A percentile compares a stretch with the other conserved stretches of the same genome.
These are phyloP conservation scores for Lepidochitona cinerea DNA, from an alignment of 2,888 invertebrate genomes.

Conservation along the genomic window DNA sequence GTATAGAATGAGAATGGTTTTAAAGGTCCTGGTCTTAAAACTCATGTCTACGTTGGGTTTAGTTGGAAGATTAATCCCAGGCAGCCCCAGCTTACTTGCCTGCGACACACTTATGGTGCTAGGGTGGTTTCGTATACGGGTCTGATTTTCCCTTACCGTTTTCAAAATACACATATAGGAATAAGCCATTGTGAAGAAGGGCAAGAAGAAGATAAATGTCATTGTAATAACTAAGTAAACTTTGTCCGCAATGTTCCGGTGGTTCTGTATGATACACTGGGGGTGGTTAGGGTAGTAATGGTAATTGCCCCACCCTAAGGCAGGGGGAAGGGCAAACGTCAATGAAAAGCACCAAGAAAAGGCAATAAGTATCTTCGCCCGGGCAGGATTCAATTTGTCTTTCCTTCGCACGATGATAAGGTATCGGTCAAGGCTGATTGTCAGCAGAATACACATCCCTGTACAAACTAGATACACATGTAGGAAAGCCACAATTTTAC, in stretches of 20 bases:
- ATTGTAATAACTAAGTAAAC: constrained; percentile 34
- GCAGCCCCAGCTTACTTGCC: neutral
- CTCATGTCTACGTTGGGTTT: constrained; percentile 42
- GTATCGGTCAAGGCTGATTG: constrained; percentile 60
- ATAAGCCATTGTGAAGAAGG: constrained; percentile 45
- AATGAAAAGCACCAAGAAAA: constrained; percentile 42
- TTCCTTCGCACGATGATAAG: constrained; percentile 51
- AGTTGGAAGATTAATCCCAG: constrained; percentile 2
- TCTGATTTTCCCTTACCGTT: constrained; percentile 42
- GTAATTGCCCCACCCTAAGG: constrained; percentile 41
- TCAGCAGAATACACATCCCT: constrained; percentile 46
- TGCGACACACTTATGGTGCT: constrained; percentile 37
- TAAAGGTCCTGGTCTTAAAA: constrained; percentile 60
- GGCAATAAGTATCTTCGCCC: constrained; percentile 38
- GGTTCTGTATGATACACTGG: constrained; percentile 24
- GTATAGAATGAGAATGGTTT: constrained; percentile 58
- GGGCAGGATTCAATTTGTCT: constrained; percentile 46
- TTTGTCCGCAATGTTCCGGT: constrained; percentile 16
- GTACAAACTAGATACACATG: constrained; percentile 46
- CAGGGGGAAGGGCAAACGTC: constrained; percentile 39
- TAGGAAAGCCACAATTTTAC: constrained; percentile 39
- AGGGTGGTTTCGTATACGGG: constrained; percentile 43
- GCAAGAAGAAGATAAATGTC: constrained; percentile 47
- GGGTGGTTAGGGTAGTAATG: constrained; percentile 20
- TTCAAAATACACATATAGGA: constrained; percentile 48